Evolutionary conservation across 2,113 vertebrate genomes (phyloP), one percentile per base, ranked within the genome.

Genomic region (Coreoperca whiteheadi): DNA sequence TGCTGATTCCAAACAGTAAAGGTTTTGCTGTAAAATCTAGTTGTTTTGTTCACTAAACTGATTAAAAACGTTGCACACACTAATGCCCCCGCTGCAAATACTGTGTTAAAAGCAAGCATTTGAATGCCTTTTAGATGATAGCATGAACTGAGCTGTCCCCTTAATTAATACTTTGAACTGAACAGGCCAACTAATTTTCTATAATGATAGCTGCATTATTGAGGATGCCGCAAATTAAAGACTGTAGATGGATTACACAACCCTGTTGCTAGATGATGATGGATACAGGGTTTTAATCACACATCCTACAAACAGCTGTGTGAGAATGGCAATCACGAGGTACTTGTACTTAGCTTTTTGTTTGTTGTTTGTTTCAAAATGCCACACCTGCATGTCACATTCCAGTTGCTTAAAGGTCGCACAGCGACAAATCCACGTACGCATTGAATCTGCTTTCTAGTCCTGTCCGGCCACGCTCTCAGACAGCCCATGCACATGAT

Each of bases 401-500:
- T 67, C 9, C n/a, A 25, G 34, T 20, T 30, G 20, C n/a, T 72
- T 18, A 0, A 60, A 75, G 28, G 23, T 48, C 43, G 34, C 48
- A 72, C 6, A 21, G 25, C 28, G 71, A 82, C 59, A 53, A 64
- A 57, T 53, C 9, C 21, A 16, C 3, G 1, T 20, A 12, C 34
- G 57, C n/a, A 60, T 70, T 79, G 50, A 11, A 78, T 84, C 28
- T 32, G 48, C 73, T 75, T 63, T 20, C 30, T 48, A 16, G 6
- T 16, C 23, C 10, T 60, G 53, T 9, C 25, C 4, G 30, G 41
- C 14, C 81, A 0, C 30, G 9, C n/a, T 30, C 41, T 64, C 50
- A 48, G 81, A 84, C 77, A 72, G 83, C 71, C 10, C 63, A 15
- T 39, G 3, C 70, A 21, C 50, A 73, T 83, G 89, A 91, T 78